These are phyloP conservation scores for Ametastegia equiseti DNA, from an alignment of 2,888 invertebrate species.

Conservation along the genomic window DNA sequence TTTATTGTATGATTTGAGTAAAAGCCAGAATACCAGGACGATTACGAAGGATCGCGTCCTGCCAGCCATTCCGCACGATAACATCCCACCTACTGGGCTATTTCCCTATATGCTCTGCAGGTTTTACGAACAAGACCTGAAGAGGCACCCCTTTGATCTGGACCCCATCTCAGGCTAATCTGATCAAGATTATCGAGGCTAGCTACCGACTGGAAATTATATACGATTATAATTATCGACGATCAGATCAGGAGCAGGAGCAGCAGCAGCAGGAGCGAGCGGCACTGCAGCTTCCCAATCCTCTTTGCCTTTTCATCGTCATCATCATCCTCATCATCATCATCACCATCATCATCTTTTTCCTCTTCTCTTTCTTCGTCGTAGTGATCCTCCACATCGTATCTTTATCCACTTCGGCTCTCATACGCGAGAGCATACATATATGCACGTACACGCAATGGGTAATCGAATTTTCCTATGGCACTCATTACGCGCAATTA, in stretches of 20 bases:
- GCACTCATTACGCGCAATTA: conserved; percentile 44
- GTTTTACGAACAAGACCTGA: background rate
- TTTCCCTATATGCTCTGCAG: background rate
- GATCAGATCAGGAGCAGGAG: background rate
- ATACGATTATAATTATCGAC: conserved; percentile 54
- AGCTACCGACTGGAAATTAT: conserved; percentile 66
- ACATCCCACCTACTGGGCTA: no score
- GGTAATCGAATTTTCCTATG: conserved; percentile 21
- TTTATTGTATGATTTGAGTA: no score
- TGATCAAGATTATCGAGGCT: conserved; percentile 65
- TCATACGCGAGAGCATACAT: background rate
- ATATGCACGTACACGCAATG: background rate
- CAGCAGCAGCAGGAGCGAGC: background rate
- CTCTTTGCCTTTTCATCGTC: background rate
- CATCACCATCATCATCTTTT: background rate
- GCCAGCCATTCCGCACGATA: no score
- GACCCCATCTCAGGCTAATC: conserved; percentile 8
- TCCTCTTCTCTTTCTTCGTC: background rate
- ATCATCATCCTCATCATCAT: background rate
- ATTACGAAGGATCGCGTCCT: background rate
- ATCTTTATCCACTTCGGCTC: background rate
- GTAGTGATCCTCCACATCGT: background rate
- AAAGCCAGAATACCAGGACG: no score
- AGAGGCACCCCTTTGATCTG: background rate
- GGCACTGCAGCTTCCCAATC: conserved; percentile 1